Percentiles rank a stretch among this genome's conserved stretches.
phyloP scores from a whole-genome alignment of 2,797 vertebrate species.

The Sebastes jordani region DNA sequence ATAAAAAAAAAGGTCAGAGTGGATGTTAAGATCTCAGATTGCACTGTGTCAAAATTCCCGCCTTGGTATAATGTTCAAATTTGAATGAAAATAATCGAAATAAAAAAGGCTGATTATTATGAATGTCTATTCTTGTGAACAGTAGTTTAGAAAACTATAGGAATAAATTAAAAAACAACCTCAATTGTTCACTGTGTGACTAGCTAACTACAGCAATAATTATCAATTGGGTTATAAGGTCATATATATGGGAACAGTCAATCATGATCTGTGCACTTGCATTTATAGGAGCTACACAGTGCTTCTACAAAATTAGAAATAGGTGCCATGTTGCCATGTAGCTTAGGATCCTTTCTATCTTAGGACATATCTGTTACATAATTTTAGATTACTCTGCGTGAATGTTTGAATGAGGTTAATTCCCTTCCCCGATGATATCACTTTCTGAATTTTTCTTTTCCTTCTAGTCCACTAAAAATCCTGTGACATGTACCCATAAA shows the following conservation, averaged over 20 bases:
- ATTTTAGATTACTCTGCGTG: conserved; percentile 47
- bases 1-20: conserved; percentile 42
- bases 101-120: neutral
- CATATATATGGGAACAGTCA: neutral
- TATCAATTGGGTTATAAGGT: neutral
- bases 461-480: conserved; percentile 12
- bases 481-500: conserved; percentile 29
- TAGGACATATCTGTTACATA: conserved; percentile 42
- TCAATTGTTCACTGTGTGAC: neutral
- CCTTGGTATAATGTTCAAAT: conserved; percentile 3
- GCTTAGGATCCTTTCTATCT: conserved; percentile 29
- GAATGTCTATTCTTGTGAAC: neutral
- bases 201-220: neutral
- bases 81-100: neutral
- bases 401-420: conserved; percentile 54
- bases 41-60: conserved; percentile 6
- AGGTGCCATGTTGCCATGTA: conserved; percentile 9
- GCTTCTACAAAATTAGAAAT: neutral
- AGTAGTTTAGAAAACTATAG: neutral
- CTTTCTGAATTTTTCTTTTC: conserved; percentile 27
- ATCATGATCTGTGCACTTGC: neutral
- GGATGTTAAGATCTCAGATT: conserved; percentile 33
- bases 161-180: neutral
- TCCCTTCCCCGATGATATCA: conserved; percentile 23
- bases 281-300: neutral